These are phyloP conservation scores for Cosmia pyralina DNA, from an alignment of 2,888 invertebrate genomes.

Conservation along the genomic window DNA sequence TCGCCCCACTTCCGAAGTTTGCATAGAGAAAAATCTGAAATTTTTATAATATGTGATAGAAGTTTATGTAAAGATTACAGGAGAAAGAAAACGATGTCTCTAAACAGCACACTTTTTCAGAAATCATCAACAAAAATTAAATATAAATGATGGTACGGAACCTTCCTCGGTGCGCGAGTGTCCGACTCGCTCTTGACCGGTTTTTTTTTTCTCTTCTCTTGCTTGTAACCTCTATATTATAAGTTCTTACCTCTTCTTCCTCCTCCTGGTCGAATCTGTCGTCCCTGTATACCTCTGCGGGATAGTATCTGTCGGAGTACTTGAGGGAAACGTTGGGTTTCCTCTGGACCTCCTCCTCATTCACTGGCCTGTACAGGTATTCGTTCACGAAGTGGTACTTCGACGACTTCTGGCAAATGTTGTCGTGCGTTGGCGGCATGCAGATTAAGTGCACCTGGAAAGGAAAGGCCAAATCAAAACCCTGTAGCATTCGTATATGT, in stretches of 20 bases:
- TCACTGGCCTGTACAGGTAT: conserved; percentile 96
- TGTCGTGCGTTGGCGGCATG: conserved; percentile 97
- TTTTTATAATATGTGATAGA: too few species aligned
- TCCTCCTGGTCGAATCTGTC: conserved; percentile 89
- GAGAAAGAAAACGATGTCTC: too few species aligned
- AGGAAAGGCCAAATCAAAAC: not conserved
- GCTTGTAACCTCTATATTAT: too few species aligned
- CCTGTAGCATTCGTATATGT: too few species aligned
- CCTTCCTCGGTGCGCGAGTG: too few species aligned
- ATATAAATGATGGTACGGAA: too few species aligned
- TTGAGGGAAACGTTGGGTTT: conserved; percentile 94
- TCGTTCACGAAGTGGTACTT: conserved; percentile 98
- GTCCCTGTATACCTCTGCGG: conserved; percentile 93
- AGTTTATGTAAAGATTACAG: too few species aligned
- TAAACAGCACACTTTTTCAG: too few species aligned
- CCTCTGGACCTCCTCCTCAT: conserved; percentile 94
- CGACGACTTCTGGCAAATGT: conserved; percentile 96
- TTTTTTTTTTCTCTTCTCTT: not conserved
- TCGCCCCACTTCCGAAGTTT: too few species aligned
- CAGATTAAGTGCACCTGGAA: conserved; percentile 96
- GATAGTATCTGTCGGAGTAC: conserved; percentile 96
- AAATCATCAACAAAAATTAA: too few species aligned
- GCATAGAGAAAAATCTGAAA: too few species aligned
- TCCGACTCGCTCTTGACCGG: too few species aligned
- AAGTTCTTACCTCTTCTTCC: conserved; percentile 79